These are phyloP conservation scores for Phalangium opilio DNA, from an alignment of 2,888 invertebrate genomes.

Conservation along the genomic window DNA sequence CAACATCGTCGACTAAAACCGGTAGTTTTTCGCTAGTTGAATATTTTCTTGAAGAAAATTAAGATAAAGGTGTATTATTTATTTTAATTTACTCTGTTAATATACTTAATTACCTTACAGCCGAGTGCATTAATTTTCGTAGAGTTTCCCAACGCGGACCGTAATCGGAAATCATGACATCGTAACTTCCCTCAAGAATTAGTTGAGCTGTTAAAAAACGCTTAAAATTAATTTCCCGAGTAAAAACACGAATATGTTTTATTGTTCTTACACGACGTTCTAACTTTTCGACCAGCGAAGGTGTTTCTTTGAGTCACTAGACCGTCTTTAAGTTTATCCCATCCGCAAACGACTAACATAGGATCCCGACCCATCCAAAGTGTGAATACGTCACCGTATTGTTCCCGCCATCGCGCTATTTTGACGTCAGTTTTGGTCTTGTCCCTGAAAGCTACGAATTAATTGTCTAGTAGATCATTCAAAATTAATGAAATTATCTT, in stretches of 20 bases:
- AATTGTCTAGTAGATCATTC: too few relatives aligned
- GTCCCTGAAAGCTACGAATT: neutral
- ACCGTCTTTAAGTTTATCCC: constrained; percentile 20
- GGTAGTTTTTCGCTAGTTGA: neutral
- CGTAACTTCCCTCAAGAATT: neutral
- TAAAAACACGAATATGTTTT: too few relatives aligned
- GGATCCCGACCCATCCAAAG: constrained; percentile 19
- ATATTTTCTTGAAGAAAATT: too few relatives aligned
- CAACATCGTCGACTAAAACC: neutral
- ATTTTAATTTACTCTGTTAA: neutral
- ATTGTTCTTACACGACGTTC: neutral
- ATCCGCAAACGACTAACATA: constrained; percentile 17
- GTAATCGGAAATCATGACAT: neutral
- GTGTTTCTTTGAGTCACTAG: constrained; percentile 6
- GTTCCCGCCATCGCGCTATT: constrained; percentile 16
- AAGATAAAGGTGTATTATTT: neutral
- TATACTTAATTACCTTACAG: neutral
- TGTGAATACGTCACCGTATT: constrained; percentile 22
- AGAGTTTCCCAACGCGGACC: constrained; percentile 4
- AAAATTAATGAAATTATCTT: too few relatives aligned
- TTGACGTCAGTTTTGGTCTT: constrained; percentile 3
- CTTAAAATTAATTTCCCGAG: too few relatives aligned
- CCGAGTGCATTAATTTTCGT: constrained; percentile 1
- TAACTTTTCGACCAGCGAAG: neutral
- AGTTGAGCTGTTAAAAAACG: neutral